phyloP scores from a whole-genome alignment of 2,888 invertebrate genomes.

The Elmis aenea region DNA sequence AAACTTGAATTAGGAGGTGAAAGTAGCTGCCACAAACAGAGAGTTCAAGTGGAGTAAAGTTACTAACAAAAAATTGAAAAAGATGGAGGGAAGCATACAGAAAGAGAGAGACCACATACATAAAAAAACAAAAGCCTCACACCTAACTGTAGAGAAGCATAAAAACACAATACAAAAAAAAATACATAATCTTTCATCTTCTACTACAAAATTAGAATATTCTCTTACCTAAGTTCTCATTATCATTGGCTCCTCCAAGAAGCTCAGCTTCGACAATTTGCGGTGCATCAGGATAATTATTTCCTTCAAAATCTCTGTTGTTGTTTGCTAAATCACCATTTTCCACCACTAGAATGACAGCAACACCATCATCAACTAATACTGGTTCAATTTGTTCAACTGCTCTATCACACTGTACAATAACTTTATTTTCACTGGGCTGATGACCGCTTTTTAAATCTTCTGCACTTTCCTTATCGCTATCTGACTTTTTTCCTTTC shows the following conservation, averaged over 20 bases:
- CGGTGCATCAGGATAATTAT: conserved; percentile 42
- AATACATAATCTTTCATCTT: no score
- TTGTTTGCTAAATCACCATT: conserved; percentile 53
- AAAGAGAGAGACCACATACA: no score
- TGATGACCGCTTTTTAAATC: background rate
- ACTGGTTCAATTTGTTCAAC: no score
- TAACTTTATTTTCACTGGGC: background rate
- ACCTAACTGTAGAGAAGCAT: no score
- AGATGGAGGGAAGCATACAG: no score
- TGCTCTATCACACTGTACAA: background rate
- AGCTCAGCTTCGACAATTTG: conserved; percentile 31
- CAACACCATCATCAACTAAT: conserved; percentile 14
- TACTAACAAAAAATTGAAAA: no score
- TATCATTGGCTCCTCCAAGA: conserved; percentile 23
- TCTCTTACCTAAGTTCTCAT: conserved; percentile 19
- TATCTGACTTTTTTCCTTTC: conserved; percentile 13
- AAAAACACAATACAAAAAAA: no score
- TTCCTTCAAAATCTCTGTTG: conserved; percentile 50
- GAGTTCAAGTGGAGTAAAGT: no score
- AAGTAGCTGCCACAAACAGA: no score
- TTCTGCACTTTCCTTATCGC: conserved; percentile 1
- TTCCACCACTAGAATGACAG: conserved; percentile 39
- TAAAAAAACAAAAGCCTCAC: no score
- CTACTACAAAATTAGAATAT: no score
- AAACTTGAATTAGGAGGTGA: no score